These are phyloP conservation scores for Spea hammondii DNA, from an alignment of 2,797 vertebrate species.

Conservation along the genomic window DNA sequence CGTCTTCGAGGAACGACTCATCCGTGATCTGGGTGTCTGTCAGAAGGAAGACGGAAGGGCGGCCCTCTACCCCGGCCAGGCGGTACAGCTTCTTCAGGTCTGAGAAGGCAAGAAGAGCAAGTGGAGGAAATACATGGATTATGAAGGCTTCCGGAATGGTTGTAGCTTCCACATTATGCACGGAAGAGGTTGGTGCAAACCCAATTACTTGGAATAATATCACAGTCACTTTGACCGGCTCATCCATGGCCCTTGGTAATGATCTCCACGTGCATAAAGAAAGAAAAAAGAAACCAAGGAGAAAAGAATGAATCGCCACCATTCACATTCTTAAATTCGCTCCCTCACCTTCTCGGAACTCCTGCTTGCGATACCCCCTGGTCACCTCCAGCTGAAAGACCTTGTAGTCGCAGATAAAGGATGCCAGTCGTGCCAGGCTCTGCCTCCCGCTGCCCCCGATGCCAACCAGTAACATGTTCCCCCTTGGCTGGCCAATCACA, in stretches of 20 bases:
- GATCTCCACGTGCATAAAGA: too few species aligned
- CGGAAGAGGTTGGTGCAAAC: too few species aligned
- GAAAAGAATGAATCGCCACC: neutral
- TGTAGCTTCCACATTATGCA: too few species aligned
- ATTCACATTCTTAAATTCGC: neutral
- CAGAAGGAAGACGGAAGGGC: constrained; percentile 82
- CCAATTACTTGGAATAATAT: too few species aligned
- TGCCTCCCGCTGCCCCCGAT: constrained; percentile 84
- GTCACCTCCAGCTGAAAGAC: constrained; percentile 85
- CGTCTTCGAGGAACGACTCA: constrained; percentile 82
- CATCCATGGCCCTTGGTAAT: too few species aligned
- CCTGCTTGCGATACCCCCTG: constrained; percentile 81
- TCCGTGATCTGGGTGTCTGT: constrained; percentile 82
- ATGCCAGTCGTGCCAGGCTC: constrained; percentile 80
- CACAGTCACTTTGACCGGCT: too few species aligned
- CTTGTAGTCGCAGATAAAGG: constrained; percentile 78
- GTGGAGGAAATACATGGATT: neutral
- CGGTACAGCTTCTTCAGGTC: constrained; percentile 85
- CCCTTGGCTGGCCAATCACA: constrained; percentile 84
- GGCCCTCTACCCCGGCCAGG: constrained; percentile 79
- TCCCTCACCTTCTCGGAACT: constrained; percentile 72
- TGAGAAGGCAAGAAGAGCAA: constrained; percentile 49
- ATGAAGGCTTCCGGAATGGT: too few species aligned
- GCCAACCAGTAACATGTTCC: constrained; percentile 87
- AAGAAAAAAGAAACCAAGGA: neutral